Evolutionary conservation across 2,113 vertebrate species (phyloP), one percentile per base, ranked within the genome.

Genomic region (Poeciliopsis prolifica): DNA sequence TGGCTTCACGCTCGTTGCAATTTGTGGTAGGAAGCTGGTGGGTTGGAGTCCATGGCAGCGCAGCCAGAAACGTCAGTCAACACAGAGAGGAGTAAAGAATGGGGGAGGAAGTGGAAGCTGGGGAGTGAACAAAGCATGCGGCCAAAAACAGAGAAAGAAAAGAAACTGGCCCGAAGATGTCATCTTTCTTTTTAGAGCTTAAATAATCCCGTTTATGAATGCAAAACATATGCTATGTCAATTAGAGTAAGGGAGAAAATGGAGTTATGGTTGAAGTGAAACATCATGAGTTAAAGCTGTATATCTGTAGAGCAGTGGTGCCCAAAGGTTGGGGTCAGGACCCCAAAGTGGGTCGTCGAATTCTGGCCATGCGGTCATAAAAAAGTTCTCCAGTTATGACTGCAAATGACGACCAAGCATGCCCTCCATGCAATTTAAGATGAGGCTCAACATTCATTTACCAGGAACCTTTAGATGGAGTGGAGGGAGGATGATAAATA

Each of bases 71-170:
- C 68, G 24, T n/a, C 48, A 26, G 31, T 12, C 48, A n/a, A 26
- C 33, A 14, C 15, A 2, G 58, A 13, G 48, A 11, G n/a, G 10
- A 40, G 63, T 10, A 40, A 28, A 11, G 0, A 5, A 26, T 31
- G 60, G 13, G 37, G 61, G 12, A 33, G 70, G 63, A 70, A 72
- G 61, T 72, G 72, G 85, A 82, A 85, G 85, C 83, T 61, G 70
- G 77, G 29, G 72, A 84, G 68, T 72, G 66, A 44, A 54, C 73
- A 40, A 69, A 78, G 8, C 22, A n/a, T 33, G 29, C 29, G 70
- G n/a, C 51, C 66, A 24, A n/a, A 24, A 3, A 10, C 10, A 7
- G 28, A 26, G 54, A 40, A 69, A 42, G 14, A 9, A 19, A 17
- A 12, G 14, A 72, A 42, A 3, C 5, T 13, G 7, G 14, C n/a